Evolutionary conservation across 2,113 vertebrate genomes (phyloP).

Genomic region (Pantherophis guttatus): DNA sequence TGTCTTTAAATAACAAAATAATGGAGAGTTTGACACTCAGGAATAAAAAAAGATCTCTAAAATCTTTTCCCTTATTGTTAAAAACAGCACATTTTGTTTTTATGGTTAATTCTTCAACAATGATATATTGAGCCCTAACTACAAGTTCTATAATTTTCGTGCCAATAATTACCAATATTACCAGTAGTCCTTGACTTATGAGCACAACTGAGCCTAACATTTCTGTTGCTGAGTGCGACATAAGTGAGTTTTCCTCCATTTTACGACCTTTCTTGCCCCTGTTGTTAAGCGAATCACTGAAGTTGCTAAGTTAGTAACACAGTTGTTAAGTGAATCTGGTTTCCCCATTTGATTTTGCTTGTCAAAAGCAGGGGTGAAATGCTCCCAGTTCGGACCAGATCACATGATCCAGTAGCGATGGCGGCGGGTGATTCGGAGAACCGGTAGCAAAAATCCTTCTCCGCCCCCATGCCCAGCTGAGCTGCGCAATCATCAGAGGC

Average conservation of each 20-base stretch:
- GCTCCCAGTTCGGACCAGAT: too few species aligned
- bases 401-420: too few species aligned
- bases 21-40: background rate
- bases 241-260: too few species aligned
- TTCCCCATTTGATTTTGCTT: background rate
- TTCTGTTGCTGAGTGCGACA: too few species aligned
- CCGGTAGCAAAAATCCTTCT: too few species aligned
- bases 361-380: background rate
- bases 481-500: too few species aligned
- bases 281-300: background rate
- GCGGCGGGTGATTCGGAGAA: too few species aligned
- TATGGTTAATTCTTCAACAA: background rate
- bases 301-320: background rate
- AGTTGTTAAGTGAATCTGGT: background rate
- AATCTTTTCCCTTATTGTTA: background rate
- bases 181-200: too few species aligned
- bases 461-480: too few species aligned
- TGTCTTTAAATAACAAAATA: background rate
- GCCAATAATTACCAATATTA: background rate
- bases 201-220: too few species aligned
- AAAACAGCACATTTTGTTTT: background rate
- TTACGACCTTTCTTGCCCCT: too few species aligned
- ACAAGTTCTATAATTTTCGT: background rate
- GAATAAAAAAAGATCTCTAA: background rate
- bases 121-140: background rate